Base-by-base conservation (phyloP, 2,888 invertebrate genomes). In the Caenorhabditis afra region DNA sequence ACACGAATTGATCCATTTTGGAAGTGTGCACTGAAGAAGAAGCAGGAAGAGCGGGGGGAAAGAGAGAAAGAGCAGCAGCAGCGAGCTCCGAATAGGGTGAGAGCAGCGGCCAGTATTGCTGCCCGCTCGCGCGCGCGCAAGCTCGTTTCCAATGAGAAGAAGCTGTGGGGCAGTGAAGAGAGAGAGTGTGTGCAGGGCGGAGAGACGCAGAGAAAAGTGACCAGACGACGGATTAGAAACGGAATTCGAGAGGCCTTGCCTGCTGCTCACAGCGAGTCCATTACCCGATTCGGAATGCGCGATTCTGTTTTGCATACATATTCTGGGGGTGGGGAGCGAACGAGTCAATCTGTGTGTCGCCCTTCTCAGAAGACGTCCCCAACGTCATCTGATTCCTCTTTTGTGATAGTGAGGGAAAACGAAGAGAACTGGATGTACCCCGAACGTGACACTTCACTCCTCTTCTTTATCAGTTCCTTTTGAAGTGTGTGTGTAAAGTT, bases 191-290 rank as follows among this genome's bases (percentile, higher is more conserved):
- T n/a, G n/a, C n/a, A n/a, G n/a, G 70, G 52, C 22, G 52, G 68
- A 57, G 58, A 16, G 29, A 49, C 39, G 39, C n/a, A n/a, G n/a
- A n/a, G n/a, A 49, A 39, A 52, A 59, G 68, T 68, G 68, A 68
- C 70, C 70, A 70, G 70, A 62, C 70, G 70, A 70, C 62, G 70
- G 70, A 70, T 70, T 70, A 70, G 70, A 62, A 70, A n/a, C 61
- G 70, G 70, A 70, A 70, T 62, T 70, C 47, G 70, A 70, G 70
- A 61, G 55, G 35, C 44, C 18, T 37, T 20, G 35, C n/a, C 35
- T 29, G 37, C 47, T 57, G 67, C 57, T 50, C 52, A 45, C 53
- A 47, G 53, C 61, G 37, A 59, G 45, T 45, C 29, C 35, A 59
- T 57, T 20, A 45, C 23, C 18, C 22, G 67, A 67, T 41, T 41